These are phyloP conservation scores for Paracentrotus lividus DNA, from an alignment of 53 echinoderm and acorn worm species.

Conservation along the genomic window DNA sequence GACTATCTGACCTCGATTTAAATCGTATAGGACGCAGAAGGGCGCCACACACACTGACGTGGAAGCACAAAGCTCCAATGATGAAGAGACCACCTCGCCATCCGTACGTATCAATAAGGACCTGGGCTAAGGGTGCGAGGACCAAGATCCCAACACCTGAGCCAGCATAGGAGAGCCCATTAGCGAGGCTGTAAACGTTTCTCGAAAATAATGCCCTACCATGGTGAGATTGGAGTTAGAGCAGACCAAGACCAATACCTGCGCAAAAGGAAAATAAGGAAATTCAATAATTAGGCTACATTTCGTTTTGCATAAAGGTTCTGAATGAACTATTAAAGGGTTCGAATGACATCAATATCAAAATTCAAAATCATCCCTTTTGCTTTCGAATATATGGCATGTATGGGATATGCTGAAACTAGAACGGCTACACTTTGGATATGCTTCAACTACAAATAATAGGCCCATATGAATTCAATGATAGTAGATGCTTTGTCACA, in stretches of 20 bases:
- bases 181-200: slow-evolving; percentile 90
- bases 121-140: slow-evolving; percentile 87
- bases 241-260: slow-evolving; percentile 93
- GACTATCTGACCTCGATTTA: slow-evolving; percentile 35
- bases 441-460: no score
- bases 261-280: neutral
- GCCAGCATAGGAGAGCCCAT: slow-evolving; percentile 91
- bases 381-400: no score
- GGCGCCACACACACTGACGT: slow-evolving; percentile 85
- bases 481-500: no score
- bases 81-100: slow-evolving; percentile 88
- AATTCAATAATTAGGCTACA: neutral
- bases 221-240: slow-evolving; percentile 89
- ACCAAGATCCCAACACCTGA: slow-evolving; percentile 94
- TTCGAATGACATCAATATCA: no score
- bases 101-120: slow-evolving; percentile 82
- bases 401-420: no score
- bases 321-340: no score
- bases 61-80: slow-evolving; percentile 83
- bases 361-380: no score
- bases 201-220: slow-evolving; percentile 89
- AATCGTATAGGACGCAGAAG: slow-evolving; percentile 79
- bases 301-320: no score
- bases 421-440: no score
- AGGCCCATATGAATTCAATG: no score